These are phyloP conservation scores for Phaenicophaeus curvirostris DNA, from an alignment of 2,797 vertebrate species.

Conservation along the genomic window DNA sequence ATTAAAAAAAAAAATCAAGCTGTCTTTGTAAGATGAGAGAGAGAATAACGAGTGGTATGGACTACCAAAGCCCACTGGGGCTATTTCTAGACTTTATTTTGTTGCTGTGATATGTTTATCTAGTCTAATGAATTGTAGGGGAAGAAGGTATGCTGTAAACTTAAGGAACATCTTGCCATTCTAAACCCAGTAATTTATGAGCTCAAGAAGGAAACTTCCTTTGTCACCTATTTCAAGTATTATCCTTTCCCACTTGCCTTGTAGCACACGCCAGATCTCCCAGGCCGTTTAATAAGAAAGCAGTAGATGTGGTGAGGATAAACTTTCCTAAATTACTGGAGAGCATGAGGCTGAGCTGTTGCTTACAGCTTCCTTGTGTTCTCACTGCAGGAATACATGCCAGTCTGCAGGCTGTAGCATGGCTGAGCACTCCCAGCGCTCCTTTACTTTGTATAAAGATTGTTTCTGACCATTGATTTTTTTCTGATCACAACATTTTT, in stretches of 20 bases:
- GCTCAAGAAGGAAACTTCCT: not conserved
- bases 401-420: not conserved
- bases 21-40: not conserved
- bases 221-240: not conserved
- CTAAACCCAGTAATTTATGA: not conserved
- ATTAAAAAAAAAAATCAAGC: not conserved
- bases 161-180: not conserved
- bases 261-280: constrained; percentile 5
- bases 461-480: not conserved
- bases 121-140: not conserved
- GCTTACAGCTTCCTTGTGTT: not conserved
- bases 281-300: constrained; percentile 17
- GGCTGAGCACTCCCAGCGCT: not conserved
- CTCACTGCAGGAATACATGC: not conserved
- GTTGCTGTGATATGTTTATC: not conserved
- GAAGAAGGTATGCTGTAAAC: not conserved
- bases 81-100: constrained; percentile 2
- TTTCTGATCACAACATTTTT: not conserved
- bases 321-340: constrained; percentile 1
- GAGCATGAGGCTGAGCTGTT: not conserved
- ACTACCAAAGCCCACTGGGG: not conserved
- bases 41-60: not conserved
- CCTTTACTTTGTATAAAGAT: not conserved
- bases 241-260: not conserved
- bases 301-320: not conserved